Conservation (phyloP, 2,797 vertebrate genomes). For the Halcyon badia region DNA sequence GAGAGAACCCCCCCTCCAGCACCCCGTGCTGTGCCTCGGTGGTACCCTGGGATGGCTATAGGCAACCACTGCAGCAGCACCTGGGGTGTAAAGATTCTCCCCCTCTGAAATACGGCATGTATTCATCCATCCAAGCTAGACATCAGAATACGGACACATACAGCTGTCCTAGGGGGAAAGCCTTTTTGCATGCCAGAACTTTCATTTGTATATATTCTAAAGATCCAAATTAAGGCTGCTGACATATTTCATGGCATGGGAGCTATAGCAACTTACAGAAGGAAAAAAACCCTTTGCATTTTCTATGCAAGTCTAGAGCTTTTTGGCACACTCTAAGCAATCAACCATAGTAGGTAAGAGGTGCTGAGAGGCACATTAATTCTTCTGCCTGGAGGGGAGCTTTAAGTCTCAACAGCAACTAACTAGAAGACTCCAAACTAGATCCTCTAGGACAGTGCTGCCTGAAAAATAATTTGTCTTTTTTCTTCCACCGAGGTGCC, state of each 20-base stretch:
- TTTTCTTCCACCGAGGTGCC: neutral
- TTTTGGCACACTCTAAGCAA: neutral
- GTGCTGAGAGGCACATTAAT: slow-evolving; percentile 8
- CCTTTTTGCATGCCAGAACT: neutral
- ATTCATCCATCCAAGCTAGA: neutral
- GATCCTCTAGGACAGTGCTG: neutral
- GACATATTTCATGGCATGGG: neutral
- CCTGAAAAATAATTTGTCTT: neutral
- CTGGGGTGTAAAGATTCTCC: neutral
- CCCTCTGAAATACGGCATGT: rapidly evolving
- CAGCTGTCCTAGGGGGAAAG: rapidly evolving
- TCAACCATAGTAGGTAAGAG: neutral
- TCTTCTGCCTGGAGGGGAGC: neutral
- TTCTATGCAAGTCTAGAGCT: neutral
- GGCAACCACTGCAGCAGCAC: neutral
- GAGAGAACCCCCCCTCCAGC: neutral
- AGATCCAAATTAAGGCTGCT: neutral
- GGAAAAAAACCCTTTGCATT: neutral
- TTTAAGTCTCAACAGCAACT: neutral
- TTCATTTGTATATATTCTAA: neutral
- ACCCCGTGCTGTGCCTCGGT: rapidly evolving
- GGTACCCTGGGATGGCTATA: neutral
- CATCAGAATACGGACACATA: neutral
- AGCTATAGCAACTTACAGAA: neutral
- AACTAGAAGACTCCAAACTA: neutral